Evolutionary conservation across 2,888 invertebrate species (phyloP).

Genomic region (Cosmorhoe ocellata): DNA sequence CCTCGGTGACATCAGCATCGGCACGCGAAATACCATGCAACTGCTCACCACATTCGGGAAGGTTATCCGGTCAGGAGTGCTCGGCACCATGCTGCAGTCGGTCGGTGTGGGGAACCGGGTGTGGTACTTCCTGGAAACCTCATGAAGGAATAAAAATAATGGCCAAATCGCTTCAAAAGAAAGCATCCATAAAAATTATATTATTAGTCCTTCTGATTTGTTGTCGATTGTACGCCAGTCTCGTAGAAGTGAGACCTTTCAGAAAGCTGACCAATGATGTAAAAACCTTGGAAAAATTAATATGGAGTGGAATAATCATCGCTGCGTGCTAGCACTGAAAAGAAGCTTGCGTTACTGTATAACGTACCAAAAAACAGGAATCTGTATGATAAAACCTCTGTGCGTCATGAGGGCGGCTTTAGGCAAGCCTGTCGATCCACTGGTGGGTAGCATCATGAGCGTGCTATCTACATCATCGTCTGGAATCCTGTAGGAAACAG

Average conservation of each 20-base stretch:
- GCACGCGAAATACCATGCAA: constrained; percentile 41
- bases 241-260: no score
- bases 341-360: no score
- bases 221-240: no score
- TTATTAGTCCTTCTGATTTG: no score
- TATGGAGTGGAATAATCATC: no score
- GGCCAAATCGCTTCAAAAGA: no score
- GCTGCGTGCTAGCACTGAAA: no score
- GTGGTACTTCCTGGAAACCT: constrained; percentile 39
- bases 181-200: no score
- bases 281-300: no score
- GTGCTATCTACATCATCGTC: constrained; percentile 39
- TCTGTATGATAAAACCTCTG: constrained; percentile 46
- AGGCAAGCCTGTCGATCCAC: constrained; percentile 64
- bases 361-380: constrained; percentile 53
- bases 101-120: constrained; percentile 51
- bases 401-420: constrained; percentile 55
- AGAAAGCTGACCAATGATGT: no score
- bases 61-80: constrained; percentile 57
- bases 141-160: no score
- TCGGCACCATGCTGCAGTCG: constrained; percentile 40
- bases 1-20: constrained; percentile 45
- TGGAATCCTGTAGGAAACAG: constrained; percentile 41
- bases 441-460: constrained; percentile 56
- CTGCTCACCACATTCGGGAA: constrained; percentile 44